Evolutionary conservation across 2,797 vertebrate species (phyloP), one percentile per base, ranked within the genome.

Genomic region (Epinephelus awoara): DNA sequence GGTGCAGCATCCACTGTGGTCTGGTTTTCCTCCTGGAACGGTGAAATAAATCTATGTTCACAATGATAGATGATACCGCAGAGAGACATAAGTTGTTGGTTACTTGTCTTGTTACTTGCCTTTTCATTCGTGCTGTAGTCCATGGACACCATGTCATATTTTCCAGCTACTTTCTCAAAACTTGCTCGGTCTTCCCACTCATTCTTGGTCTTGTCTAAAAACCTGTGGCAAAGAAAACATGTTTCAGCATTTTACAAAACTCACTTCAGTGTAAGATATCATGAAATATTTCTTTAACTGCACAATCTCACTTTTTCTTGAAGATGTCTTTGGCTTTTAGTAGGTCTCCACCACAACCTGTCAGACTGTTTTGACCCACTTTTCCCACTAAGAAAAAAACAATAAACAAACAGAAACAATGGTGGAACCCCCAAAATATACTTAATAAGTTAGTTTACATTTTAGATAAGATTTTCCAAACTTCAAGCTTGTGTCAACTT

Each of bases 171-270:
- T 82, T 98, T 98, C 88, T 96, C 90, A 90, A 98, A 98, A 63
- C 7, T 52, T 0, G 29, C 89, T 56, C 96, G 92, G 21, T 90
- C 18, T 1, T 92, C 92, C 97, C 97, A 98, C 40, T 95, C 93
- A 12, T 98, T 98, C 86, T 96, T 97, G 0, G 97, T 98, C 91
- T 98, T 98, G 69, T 98, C 97, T n/a, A 95, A 67, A 84, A 98
- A 98, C 86, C 97, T 98, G 85, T 1, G 6, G 40, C 3, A 49
- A 67, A 81, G 70, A 1, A 72, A n/a, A 67, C 3, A 52, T 12
- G 6, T 49, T 50, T 27, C 2, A 47, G 11, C 51, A 13, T 62
- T 46, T 61, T 2, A 55, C 6, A 14, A 0, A 61, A 38, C 38
- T 14, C 9, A 8, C 2, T 17, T 74, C 4, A 29, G 19, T n/a